These are phyloP conservation scores for Syngnathus acus DNA, from an alignment of 2,797 vertebrate species.

Conservation along the genomic window DNA sequence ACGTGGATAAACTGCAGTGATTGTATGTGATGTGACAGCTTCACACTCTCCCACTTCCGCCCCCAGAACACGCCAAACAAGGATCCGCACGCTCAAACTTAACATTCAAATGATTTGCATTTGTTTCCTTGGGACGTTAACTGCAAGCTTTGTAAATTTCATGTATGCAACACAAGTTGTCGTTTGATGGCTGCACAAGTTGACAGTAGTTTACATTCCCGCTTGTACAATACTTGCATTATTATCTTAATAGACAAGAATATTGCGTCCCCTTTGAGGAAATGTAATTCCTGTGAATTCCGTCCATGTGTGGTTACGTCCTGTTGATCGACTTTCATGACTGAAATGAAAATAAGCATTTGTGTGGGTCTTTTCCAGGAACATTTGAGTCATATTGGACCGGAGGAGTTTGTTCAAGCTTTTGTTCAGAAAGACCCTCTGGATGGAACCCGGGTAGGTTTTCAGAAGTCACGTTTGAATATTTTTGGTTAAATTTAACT, in stretches of 20 bases:
- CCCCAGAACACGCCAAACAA: background rate
- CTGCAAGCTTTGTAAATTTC: background rate
- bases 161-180: constrained; percentile 1
- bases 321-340: constrained; percentile 59
- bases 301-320: constrained; percentile 52
- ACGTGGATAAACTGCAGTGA: constrained; percentile 43
- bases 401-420: constrained; percentile 92
- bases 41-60: constrained; percentile 29
- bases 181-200: background rate
- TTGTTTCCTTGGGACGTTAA: background rate
- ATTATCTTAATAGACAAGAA: constrained; percentile 13
- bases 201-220: constrained; percentile 8
- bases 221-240: background rate
- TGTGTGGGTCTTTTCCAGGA: constrained; percentile 71
- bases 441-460: constrained; percentile 83
- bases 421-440: constrained; percentile 90
- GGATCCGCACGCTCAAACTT: background rate
- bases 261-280: constrained; percentile 30
- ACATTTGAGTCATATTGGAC: constrained; percentile 87
- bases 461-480: background rate
- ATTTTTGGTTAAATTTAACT: too few species aligned
- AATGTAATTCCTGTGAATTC: constrained; percentile 48
- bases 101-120: background rate
- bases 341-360: constrained; percentile 44
- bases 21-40: constrained; percentile 68